Evolutionary conservation across 37 sponge, comb jelly and placozoan genomes (phyloP).

Genomic region (Spongilla lacustris): DNA sequence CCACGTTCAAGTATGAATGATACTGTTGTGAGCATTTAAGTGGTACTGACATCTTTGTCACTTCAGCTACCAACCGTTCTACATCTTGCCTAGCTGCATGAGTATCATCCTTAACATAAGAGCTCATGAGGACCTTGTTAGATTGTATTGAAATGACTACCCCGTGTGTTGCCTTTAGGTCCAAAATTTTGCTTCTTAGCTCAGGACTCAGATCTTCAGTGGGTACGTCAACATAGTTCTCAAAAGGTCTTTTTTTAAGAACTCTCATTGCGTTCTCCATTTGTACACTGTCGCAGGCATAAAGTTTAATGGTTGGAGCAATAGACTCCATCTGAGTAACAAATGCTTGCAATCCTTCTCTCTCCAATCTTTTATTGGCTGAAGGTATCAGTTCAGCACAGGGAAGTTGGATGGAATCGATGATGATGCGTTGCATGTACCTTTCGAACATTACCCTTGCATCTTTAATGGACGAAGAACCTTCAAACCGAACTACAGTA

Average conservation of each 20-base stretch:
- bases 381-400: not conserved
- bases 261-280: not conserved
- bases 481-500: not conserved
- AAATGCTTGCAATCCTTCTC: not conserved
- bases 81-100: not conserved
- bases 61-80: not conserved
- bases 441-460: not conserved
- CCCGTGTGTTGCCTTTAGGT: not conserved
- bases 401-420: not conserved
- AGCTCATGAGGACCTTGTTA: not conserved
- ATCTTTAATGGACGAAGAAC: not conserved
- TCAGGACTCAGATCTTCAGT: not conserved
- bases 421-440: not conserved
- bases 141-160: not conserved
- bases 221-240: not conserved
- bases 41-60: not conserved
- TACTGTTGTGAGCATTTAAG: slow-evolving; percentile 8
- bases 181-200: not conserved
- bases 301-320: not conserved
- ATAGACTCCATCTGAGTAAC: not conserved
- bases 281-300: not conserved
- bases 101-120: not conserved
- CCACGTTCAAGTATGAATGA: not conserved
- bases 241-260: not conserved
- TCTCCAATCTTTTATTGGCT: not conserved